These are phyloP conservation scores for Muscicapa adusta DNA, from an alignment of 2,113 vertebrate genomes.

Conservation along the genomic window DNA sequence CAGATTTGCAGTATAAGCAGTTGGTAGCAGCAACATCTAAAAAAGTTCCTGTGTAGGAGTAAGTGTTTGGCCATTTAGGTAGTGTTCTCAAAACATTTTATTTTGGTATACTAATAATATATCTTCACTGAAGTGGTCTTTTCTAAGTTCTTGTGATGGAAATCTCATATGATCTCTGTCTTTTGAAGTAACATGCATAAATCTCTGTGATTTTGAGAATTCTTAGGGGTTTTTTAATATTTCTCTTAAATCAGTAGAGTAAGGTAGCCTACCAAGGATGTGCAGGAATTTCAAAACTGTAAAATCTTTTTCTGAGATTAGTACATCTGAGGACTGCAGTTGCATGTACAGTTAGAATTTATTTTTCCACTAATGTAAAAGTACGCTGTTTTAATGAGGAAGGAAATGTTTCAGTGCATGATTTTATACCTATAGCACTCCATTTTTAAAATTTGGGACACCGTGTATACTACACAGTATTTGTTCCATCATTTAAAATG, in stretches of 20 bases:
- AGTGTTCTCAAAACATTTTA: neutral
- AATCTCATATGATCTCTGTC: neutral
- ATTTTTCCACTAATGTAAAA: neutral
- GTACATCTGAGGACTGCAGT: neutral
- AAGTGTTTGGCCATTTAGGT: neutral
- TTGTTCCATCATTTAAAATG: neutral
- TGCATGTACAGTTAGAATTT: neutral
- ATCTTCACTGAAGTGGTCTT: neutral
- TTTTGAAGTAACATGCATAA: neutral
- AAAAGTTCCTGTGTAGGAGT: neutral
- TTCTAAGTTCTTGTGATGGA: neutral
- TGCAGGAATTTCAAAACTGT: neutral
- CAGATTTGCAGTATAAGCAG: neutral
- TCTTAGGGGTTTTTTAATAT: neutral
- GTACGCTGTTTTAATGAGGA: neutral
- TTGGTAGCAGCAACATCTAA: neutral
- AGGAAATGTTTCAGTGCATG: neutral
- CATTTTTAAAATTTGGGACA: neutral
- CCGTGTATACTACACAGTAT: neutral
- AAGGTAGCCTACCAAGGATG: neutral
- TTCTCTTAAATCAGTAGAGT: neutral
- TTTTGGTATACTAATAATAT: neutral
- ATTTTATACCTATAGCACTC: neutral
- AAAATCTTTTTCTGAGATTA: neutral
- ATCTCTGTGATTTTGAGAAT: neutral